A percentile compares a stretch with the other conserved stretches of the same genome.
Evolutionary conservation across 2,888 invertebrate genomes (phyloP).

Genomic region (Alviniconcha strummeri): DNA sequence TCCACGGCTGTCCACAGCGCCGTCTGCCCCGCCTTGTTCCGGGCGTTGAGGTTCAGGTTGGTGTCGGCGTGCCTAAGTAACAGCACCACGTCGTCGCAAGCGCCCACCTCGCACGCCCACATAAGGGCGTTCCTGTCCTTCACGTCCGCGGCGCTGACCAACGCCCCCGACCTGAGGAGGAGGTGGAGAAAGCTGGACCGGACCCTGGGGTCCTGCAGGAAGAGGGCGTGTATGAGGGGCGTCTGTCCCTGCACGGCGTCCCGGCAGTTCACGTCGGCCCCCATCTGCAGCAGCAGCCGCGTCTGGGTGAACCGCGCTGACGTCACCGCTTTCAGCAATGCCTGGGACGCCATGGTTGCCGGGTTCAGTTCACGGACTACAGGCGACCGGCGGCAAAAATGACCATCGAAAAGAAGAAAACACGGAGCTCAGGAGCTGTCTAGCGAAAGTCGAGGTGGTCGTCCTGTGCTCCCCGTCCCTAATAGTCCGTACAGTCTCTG

Average conservation of each 20-base stretch:
- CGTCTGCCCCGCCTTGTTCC: slow-evolving; percentile 16
- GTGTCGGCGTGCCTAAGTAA: slow-evolving; percentile 7
- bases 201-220: slow-evolving; percentile 7
- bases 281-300: slow-evolving; percentile 21
- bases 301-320: slow-evolving; percentile 19
- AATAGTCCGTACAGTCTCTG: too few species aligned
- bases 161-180: slow-evolving; percentile 18
- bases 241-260: slow-evolving; percentile 22
- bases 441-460: too few species aligned
- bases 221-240: slow-evolving; percentile 21
- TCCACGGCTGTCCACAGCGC: slow-evolving; percentile 23
- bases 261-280: slow-evolving; percentile 9
- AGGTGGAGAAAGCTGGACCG: slow-evolving; percentile 13
- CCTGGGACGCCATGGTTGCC: slow-evolving; percentile 16
- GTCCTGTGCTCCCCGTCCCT: too few species aligned
- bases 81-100: neutral
- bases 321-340: slow-evolving; percentile 24
- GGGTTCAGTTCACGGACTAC: too few species aligned
- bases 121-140: slow-evolving; percentile 17
- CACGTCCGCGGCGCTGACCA: neutral
- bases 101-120: slow-evolving; percentile 11
- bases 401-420: neutral
- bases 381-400: neutral
- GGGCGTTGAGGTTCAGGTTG: slow-evolving; percentile 18
- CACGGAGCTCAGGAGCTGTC: neutral